Conservation (phyloP, 64 coral and sea anemone genomes). For the Trachythela sp. region DNA sequence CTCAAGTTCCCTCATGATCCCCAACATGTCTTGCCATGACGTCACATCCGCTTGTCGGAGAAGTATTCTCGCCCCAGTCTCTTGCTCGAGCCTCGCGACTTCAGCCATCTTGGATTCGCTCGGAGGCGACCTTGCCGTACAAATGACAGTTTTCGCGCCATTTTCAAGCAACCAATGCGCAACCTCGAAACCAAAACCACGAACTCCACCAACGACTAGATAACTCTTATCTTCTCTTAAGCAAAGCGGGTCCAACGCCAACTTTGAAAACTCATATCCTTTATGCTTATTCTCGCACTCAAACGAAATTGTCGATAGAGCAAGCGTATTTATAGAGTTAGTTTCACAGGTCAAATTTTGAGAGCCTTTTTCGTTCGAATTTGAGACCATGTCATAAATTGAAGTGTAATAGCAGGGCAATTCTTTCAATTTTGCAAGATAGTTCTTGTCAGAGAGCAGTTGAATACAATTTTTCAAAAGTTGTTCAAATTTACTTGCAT, state of each 20-base stretch:
- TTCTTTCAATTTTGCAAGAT: too few species aligned
- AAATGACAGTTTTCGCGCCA: slow-evolving; percentile 50
- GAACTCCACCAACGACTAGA: slow-evolving; percentile 55
- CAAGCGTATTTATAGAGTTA: background rate
- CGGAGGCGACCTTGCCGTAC: slow-evolving; percentile 44
- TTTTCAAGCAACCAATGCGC: slow-evolving; percentile 59
- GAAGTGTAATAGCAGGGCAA: background rate
- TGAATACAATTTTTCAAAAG: too few species aligned
- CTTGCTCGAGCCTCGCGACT: slow-evolving; percentile 27
- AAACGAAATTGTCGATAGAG: background rate
- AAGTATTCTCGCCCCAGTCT: slow-evolving; percentile 47
- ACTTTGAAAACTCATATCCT: background rate
- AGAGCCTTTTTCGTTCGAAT: background rate
- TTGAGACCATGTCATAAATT: background rate
- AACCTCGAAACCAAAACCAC: slow-evolving; percentile 72
- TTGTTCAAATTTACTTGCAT: too few species aligned
- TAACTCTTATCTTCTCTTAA: slow-evolving; percentile 57
- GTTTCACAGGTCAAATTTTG: background rate
- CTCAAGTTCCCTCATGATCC: slow-evolving; percentile 41
- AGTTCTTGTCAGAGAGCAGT: too few species aligned
- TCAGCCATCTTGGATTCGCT: slow-evolving; percentile 49
- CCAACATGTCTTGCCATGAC: slow-evolving; percentile 2
- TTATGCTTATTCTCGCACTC: background rate
- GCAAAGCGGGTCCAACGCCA: slow-evolving; percentile 31
- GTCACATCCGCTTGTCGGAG: slow-evolving; percentile 18